Evolutionary conservation across 2,888 invertebrate species (phyloP), one percentile per base, ranked within the genome.

Genomic region (Leptinotarsa juncta): DNA sequence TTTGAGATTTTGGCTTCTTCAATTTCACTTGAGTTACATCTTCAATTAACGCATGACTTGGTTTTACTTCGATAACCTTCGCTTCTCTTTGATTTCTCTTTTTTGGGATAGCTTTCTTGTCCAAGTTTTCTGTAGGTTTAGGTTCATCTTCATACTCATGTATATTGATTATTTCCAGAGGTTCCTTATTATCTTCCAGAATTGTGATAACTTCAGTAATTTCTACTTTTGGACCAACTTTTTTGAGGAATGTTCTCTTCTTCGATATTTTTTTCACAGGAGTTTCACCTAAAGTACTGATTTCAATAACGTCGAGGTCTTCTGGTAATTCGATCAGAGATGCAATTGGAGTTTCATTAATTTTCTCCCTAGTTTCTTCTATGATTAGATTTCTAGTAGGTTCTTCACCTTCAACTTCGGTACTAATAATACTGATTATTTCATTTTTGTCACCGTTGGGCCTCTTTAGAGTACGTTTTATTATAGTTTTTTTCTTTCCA

Each of bases 21-120:
- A 94, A 87, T 87, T 94, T 94, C 2, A 94, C 87, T 85, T 92
- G 90, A 73, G 91, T 90, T 89, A 88, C 15, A 32, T 62, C n/a
- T 32, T 62, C 62, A 16, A 82, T 73, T 81, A 82, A 62, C 10
- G 77, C 66, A 74, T 82, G 82, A 18, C 75, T 80, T 3, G 81
- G 82, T 70, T 82, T 81, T n/a, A 81, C 73, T 76, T 83, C 82
- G 20, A 83, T 76, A 51, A 81, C 71, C 76, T 82, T 77, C 68
- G 75, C 65, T 75, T 81, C 49, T 67, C 83, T 73, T 71, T 77
- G 76, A 20, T 68, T 72, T 77, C 15, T 49, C 50, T n/a, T 74
- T 77, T 51, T 66, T 69, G 20, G 72, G 3, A 57, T 23, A 18
- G n/a, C 53, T 74, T 71, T 74, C 23, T 68, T 76, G 1, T 51